Evolutionary conservation across 2,797 vertebrate species (phyloP).

Genomic region (Hephaestus fuliginosus): DNA sequence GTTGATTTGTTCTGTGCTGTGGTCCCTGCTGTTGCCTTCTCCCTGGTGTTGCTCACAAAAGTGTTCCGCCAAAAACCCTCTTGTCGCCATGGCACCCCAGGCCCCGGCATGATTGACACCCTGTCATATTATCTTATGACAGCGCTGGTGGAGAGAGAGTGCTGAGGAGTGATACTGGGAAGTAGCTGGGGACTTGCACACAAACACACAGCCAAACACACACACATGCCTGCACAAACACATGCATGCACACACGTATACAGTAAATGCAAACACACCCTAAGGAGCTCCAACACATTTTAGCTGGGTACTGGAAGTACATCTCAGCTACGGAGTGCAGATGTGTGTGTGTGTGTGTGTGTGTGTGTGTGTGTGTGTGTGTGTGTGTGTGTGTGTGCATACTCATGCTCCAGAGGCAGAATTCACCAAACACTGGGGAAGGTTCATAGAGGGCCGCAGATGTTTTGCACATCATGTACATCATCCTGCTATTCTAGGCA

Average conservation of each 20-base stretch:
- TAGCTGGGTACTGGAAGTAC: constrained; percentile 74
- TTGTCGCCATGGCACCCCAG: constrained; percentile 77
- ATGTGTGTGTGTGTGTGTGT: constrained; percentile 40
- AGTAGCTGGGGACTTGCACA: constrained; percentile 79
- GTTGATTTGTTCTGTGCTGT: constrained; percentile 54
- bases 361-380: constrained; percentile 5
- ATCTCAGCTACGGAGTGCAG: constrained; percentile 50
- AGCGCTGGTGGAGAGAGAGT: constrained; percentile 73
- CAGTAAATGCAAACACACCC: constrained; percentile 72
- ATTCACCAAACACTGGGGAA: constrained; percentile 64
- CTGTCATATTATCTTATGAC: constrained; percentile 86
- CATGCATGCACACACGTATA: constrained; percentile 43
- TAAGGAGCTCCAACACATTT: constrained; percentile 71
- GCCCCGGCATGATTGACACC: constrained; percentile 84
- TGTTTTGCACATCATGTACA: constrained; percentile 75
- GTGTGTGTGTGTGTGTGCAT: constrained; percentile 11
- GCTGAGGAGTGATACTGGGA: constrained; percentile 81
- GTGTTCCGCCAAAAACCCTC: constrained; percentile 77
- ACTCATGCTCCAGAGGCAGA: constrained; percentile 68
- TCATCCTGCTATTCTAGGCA: constrained; percentile 75
- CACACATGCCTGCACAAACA: constrained; percentile 24
- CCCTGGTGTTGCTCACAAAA: constrained; percentile 81
- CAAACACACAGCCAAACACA: constrained; percentile 21
- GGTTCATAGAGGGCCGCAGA: constrained; percentile 78
- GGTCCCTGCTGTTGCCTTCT: constrained; percentile 81